A percentile compares a stretch with the other conserved stretches of the same genome.
Conservation (phyloP, 2,113 vertebrate species). For the Cettia cetti region DNA sequence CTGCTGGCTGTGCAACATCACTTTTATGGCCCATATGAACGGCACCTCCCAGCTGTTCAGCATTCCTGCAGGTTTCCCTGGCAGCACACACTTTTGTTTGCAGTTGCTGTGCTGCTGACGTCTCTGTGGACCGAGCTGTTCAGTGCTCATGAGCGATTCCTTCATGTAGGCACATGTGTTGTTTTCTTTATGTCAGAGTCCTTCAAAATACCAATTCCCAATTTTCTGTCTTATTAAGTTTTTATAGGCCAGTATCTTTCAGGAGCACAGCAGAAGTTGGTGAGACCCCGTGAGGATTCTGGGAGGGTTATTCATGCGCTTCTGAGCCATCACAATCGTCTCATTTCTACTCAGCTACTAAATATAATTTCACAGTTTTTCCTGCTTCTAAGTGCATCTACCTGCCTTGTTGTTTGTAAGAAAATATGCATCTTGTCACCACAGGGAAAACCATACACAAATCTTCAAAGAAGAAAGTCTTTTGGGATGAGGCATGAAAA, state of each 20-base stretch:
- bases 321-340: neutral
- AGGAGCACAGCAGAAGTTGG: neutral
- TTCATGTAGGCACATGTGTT: neutral
- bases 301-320: neutral
- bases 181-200: neutral
- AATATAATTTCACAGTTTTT: neutral
- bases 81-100: neutral
- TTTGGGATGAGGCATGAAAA: neutral
- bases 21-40: neutral
- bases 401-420: neutral
- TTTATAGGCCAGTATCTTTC: neutral
- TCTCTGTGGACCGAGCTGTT: neutral
- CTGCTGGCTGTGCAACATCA: neutral
- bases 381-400: neutral
- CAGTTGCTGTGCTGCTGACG: neutral
- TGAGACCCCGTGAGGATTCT: neutral
- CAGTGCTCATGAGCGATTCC: neutral
- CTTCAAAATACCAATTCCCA: neutral
- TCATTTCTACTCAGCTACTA: neutral
- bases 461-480: neutral
- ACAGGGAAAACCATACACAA: neutral
- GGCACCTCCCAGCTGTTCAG: neutral
- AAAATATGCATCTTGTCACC: neutral
- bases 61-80: neutral
- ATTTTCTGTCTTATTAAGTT: neutral